These are phyloP conservation scores for Meliscaeva auricollis DNA, from an alignment of 2,888 invertebrate species.

Conservation along the genomic window DNA sequence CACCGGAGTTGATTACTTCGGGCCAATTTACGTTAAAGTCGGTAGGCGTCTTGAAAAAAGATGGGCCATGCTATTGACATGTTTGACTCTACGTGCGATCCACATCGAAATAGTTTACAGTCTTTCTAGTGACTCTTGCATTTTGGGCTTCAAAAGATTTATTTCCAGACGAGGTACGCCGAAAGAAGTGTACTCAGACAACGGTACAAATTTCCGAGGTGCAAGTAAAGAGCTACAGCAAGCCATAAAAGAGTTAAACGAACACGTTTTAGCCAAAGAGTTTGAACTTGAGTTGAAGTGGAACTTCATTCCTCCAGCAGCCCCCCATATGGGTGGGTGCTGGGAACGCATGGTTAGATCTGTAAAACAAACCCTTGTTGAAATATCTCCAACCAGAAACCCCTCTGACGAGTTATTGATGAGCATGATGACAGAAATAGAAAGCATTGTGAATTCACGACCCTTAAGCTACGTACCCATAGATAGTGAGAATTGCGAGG, in stretches of 20 bases:
- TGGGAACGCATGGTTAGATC: constrained; percentile 46
- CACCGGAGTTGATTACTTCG: constrained; percentile 15
- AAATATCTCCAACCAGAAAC: constrained; percentile 46
- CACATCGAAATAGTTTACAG: constrained; percentile 29
- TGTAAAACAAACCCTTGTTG: constrained; percentile 55
- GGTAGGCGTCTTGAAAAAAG: constrained; percentile 7
- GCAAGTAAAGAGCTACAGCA: constrained; percentile 28
- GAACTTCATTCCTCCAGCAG: constrained; percentile 32
- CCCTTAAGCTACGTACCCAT: constrained; percentile 30
- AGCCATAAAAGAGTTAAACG: constrained; percentile 14
- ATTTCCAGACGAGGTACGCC: constrained; percentile 57
- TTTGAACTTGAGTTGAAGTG: constrained; percentile 38
- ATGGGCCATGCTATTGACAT: constrained; percentile 63
- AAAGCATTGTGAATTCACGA: constrained; percentile 72
- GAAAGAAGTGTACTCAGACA: constrained; percentile 49
- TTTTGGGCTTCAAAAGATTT: constrained; percentile 57
- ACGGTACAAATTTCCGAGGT: constrained; percentile 65
- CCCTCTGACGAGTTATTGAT: constrained; percentile 69
- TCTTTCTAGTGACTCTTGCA: constrained; percentile 55
- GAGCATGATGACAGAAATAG: constrained; percentile 23
- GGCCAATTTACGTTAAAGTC: not conserved
- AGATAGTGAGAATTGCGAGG: constrained; percentile 48
- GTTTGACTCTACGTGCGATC: constrained; percentile 53
- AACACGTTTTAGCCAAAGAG: constrained; percentile 2
- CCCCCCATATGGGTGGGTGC: constrained; percentile 73